Conservation (phyloP, 35 echinoderm and acorn worm species). For the Eucidaris tribuloides region DNA sequence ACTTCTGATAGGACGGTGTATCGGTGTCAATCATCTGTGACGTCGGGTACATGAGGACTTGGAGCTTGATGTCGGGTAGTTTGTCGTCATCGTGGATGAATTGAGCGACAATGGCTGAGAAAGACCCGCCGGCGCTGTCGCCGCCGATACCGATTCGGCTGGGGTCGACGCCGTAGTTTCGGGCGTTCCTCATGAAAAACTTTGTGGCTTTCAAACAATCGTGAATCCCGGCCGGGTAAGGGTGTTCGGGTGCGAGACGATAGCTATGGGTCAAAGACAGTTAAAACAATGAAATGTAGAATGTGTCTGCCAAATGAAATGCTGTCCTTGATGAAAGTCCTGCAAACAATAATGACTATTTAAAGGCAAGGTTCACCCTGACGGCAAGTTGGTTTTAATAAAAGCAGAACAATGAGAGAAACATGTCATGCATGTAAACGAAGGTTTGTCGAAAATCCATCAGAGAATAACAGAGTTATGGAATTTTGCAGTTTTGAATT, state of each 20-base stretch:
- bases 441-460: too few relatives aligned
- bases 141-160: conserved; percentile 42
- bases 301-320: too few relatives aligned
- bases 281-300: too few relatives aligned
- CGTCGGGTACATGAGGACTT: conserved; percentile 57
- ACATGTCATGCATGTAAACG: too few relatives aligned
- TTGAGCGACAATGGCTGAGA: conserved; percentile 36
- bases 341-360: too few relatives aligned
- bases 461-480: too few relatives aligned
- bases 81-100: conserved; percentile 43
- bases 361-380: too few relatives aligned
- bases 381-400: too few relatives aligned
- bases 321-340: too few relatives aligned
- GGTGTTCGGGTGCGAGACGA: conserved; percentile 42
- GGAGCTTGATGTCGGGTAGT: conserved; percentile 50
- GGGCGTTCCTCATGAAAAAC: conserved; percentile 65
- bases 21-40: conserved; percentile 44
- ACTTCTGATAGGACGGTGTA: conserved; percentile 55
- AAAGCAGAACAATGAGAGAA: too few relatives aligned
- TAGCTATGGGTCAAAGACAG: conserved; percentile 39
- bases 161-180: conserved; percentile 45
- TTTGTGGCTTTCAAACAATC: conserved; percentile 48
- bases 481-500: too few relatives aligned
- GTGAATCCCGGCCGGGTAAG: conserved; percentile 35
- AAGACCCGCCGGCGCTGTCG: conserved; percentile 64